Evolutionary conservation across 1,140 invertebrate genomes (phyloP).

Genomic region (Hyphantria cunea): DNA sequence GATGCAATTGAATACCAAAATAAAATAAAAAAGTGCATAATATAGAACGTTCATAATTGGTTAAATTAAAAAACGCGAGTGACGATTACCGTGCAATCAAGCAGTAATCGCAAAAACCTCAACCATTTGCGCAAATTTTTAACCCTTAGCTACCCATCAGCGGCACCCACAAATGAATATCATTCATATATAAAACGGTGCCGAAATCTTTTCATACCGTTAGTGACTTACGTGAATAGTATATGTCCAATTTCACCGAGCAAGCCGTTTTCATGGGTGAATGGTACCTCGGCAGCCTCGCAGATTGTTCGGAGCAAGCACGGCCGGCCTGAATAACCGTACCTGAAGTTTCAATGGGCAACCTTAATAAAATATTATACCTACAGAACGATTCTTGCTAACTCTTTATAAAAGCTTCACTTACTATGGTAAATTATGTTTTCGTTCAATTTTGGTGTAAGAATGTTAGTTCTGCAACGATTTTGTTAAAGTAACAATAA

Average conservation of each 20-base stretch:
- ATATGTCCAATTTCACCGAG: slow-evolving; percentile 87
- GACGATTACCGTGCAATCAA: neutral
- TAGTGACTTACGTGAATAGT: slow-evolving; percentile 85
- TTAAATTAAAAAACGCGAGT: no score
- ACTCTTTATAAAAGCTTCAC: slow-evolving; percentile 20
- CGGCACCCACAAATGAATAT: slow-evolving; percentile 21
- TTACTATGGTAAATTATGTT: slow-evolving; percentile 9
- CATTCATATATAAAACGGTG: slow-evolving; percentile 22
- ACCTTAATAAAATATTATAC: slow-evolving; percentile 36
- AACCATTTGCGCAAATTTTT: slow-evolving; percentile 3
- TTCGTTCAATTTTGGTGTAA: no score
- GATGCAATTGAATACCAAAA: no score
- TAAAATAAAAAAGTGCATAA: no score
- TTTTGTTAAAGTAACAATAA: no score
- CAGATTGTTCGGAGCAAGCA: slow-evolving; percentile 89
- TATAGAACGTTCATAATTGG: no score
- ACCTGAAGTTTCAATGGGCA: slow-evolving; percentile 64
- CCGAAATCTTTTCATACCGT: slow-evolving; percentile 28
- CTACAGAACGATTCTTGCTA: slow-evolving; percentile 27
- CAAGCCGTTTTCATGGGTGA: slow-evolving; percentile 85
- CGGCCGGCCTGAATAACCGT: slow-evolving; percentile 85
- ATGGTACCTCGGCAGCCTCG: slow-evolving; percentile 86
- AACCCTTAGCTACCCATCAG: slow-evolving; percentile 17
- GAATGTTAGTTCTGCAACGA: no score
- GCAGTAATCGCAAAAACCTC: neutral